Evolutionary conservation across 1,140 invertebrate genomes (phyloP), one percentile per base, ranked within the genome.

Genomic region (Drosophila tristis): DNA sequence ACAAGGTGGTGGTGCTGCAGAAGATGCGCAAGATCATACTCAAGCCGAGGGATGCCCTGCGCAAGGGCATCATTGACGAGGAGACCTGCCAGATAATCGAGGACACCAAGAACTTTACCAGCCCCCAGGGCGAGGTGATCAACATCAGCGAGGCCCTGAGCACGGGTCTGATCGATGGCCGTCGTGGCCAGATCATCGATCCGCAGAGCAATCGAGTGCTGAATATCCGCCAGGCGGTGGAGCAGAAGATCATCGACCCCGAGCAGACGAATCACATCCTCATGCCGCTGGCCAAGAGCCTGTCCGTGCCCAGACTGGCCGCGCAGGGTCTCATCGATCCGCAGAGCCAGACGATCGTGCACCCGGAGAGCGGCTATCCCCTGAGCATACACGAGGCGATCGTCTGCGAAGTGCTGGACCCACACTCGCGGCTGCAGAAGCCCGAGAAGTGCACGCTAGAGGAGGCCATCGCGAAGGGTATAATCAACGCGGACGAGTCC

Each of bases 381-480:
- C 92, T 98, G 44, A 96, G 94, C 39, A 93, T 98, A 48, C 94
- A 94, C 62, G 96, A 98, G 93, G 97, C 97, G 8, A 96, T 98
- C 54, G 93, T 96, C 61, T 97, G 96, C 92, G 97, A 97, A 91
- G 96, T 98, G 62, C 94, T 98, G 51, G 96, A 98, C 94, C 96
- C 96, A 0, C 89, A 95, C 48, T 96, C 96, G 5, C 93, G 93
- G 26, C 91, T 95, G 23, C 92, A 92, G 2, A 93, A 95, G 70
- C 94, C 94, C 9, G 92, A 93, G 6, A 93, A 93, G 74, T 93
- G 97, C 47, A 96, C 96, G 0, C 90, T 99, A 16, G 93, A 95
- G 64, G 94, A 96, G 90, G 98, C 98, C 2, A 95, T 98, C 70
- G 93, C 95, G 44, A 94, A 93, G 61, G 96, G 96, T 39, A 93